Conservation (phyloP, 2,888 invertebrate species). For the Eugnorisma glareosa region DNA sequence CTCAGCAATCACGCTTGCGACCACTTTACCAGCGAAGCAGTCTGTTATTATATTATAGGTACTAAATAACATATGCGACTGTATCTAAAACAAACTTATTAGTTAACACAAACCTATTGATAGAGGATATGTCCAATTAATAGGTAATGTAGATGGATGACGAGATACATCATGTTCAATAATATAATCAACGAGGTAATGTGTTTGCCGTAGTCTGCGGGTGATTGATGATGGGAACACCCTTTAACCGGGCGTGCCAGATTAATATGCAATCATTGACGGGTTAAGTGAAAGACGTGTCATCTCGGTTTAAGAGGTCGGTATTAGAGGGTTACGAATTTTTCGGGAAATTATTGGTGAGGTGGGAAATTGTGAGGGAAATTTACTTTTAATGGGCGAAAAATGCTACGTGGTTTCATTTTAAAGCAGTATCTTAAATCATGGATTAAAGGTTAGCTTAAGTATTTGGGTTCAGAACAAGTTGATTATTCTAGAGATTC, state of each 20-base stretch:
- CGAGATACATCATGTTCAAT: conserved; percentile 61
- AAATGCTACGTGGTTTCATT: background rate
- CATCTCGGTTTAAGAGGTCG: conserved; percentile 6
- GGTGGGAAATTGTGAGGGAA: too few relatives aligned
- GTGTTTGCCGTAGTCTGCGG: conserved; percentile 43
- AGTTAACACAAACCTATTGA: conserved; percentile 28
- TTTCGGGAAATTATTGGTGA: conserved; percentile 2
- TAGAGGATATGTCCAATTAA: conserved; percentile 53
- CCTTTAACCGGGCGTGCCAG: conserved; percentile 39
- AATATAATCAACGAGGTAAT: conserved; percentile 58
- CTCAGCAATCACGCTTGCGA: too few relatives aligned
- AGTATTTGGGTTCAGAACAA: background rate
- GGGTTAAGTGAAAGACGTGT: conserved; percentile 50
- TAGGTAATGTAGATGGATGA: conserved; percentile 60
- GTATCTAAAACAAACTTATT: background rate
- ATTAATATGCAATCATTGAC: conserved; percentile 66
- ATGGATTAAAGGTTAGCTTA: too few relatives aligned
- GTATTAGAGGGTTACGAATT: conserved; percentile 31
- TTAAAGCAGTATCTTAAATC: background rate
- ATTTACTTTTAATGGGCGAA: background rate
- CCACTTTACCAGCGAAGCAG: too few relatives aligned
- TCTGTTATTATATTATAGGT: too few relatives aligned
- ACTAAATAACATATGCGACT: background rate
- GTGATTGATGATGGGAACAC: conserved; percentile 59
- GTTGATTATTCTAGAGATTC: background rate